Conservation (phyloP, 2,888 invertebrate species). For the Ypsolopha scabrella region DNA sequence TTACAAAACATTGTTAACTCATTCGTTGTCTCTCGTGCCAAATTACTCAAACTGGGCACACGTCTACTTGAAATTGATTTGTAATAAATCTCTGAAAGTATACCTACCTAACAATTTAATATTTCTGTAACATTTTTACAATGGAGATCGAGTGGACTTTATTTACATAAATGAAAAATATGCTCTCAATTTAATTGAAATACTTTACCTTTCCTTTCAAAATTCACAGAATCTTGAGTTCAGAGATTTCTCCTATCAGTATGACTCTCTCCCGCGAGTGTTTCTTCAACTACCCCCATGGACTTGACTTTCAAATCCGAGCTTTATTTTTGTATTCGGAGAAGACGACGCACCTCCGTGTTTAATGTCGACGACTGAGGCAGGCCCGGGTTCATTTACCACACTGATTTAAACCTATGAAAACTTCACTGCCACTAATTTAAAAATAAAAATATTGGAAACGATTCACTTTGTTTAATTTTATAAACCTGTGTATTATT, state of each 20-base stretch:
- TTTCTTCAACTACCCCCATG: no score
- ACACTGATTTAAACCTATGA: constrained; percentile 41
- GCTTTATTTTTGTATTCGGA: constrained; percentile 40
- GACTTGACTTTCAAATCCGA: constrained; percentile 7
- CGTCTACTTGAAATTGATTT: no score
- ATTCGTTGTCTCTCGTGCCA: neutral
- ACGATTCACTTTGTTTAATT: constrained; percentile 20
- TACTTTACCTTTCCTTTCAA: neutral
- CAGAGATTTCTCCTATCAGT: constrained; percentile 6
- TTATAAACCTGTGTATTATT: no score
- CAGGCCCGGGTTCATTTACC: constrained; percentile 49
- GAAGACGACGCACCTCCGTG: constrained; percentile 17
- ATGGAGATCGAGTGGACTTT: neutral
- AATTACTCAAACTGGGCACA: neutral
- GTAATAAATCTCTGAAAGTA: neutral
- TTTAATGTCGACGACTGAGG: constrained; percentile 24
- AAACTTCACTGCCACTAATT: constrained; percentile 70
- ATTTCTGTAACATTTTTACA: neutral
- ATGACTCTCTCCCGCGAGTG: no score
- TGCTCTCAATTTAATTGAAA: neutral
- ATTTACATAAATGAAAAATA: neutral
- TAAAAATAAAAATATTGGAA: constrained; percentile 70
- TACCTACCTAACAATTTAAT: neutral
- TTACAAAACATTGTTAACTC: neutral
- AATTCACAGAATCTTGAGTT: neutral